These are phyloP conservation scores for Picathartes gymnocephalus DNA, from an alignment of 2,113 vertebrate species.

Conservation along the genomic window DNA sequence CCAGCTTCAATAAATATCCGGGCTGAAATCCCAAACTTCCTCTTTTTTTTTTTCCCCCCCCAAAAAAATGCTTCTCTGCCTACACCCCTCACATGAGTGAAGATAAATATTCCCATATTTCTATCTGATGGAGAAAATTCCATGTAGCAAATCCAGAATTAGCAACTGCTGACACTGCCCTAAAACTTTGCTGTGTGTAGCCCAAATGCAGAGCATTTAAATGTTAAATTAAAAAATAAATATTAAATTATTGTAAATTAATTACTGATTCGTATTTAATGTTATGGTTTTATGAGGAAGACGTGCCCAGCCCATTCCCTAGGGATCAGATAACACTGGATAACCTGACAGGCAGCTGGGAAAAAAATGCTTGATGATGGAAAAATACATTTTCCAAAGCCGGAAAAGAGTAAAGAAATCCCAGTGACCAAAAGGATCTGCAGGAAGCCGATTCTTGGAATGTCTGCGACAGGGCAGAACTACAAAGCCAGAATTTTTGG, in stretches of 20 bases:
- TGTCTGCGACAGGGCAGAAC: background rate
- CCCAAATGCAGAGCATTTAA: background rate
- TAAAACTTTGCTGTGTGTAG: background rate
- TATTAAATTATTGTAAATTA: background rate
- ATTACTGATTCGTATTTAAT: too few relatives aligned
- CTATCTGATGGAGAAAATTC: background rate
- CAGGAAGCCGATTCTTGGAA: background rate
- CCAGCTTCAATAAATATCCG: background rate
- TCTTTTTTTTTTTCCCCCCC: background rate
- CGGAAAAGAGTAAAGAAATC: background rate
- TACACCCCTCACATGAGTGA: background rate
- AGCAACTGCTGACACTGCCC: background rate
- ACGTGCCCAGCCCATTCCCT: background rate
- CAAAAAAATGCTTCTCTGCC: background rate
- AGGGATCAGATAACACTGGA: background rate
- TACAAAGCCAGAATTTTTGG: background rate
- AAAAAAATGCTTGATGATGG: background rate
- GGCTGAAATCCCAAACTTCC: background rate
- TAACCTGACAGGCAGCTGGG: background rate
- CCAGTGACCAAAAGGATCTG: background rate
- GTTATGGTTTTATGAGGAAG: background rate
- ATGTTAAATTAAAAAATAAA: background rate
- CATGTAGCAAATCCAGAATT: background rate
- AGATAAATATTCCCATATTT: background rate
- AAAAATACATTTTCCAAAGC: background rate